A percentile compares a stretch with the other conserved stretches of the same genome.
phyloP scores from a whole-genome alignment of 2,888 invertebrate genomes.

The Napeogenes inachia region DNA sequence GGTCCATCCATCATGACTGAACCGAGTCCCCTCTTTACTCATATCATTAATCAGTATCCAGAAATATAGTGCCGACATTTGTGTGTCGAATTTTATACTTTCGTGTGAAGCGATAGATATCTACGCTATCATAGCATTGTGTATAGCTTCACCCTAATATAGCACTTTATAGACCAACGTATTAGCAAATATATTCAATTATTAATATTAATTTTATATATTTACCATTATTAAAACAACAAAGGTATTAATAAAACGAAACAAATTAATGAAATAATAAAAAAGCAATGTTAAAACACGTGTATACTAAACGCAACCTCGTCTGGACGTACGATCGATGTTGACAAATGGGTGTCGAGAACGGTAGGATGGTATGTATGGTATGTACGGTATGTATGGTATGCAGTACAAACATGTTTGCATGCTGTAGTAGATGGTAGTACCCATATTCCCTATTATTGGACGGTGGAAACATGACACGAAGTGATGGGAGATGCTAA shows the following conservation, averaged over 20 bases:
- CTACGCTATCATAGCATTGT: conserved; percentile 5
- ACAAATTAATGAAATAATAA: neutral
- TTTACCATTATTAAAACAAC: too few relatives aligned
- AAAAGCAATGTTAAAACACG: conserved; percentile 7
- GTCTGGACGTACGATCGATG: conserved; percentile 54
- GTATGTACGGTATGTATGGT: conserved; percentile 32
- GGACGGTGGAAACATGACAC: conserved; percentile 45
- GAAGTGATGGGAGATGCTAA: conserved; percentile 60
- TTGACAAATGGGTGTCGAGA: conserved; percentile 69
- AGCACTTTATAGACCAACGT: too few relatives aligned
- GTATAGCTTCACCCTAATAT: too few relatives aligned
- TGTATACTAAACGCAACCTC: conserved; percentile 9
- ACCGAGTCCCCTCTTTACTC: conserved; percentile 62
- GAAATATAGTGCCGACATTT: conserved; percentile 68
- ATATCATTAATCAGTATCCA: conserved; percentile 75
- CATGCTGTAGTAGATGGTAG: conserved; percentile 63
- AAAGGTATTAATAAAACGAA: neutral
- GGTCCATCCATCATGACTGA: conserved; percentile 63
- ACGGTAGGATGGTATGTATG: conserved; percentile 32
- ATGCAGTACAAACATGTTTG: conserved; percentile 46
- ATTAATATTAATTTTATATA: too few relatives aligned
- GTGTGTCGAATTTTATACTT: conserved; percentile 36
- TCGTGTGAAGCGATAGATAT: conserved; percentile 10
- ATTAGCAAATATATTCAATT: too few relatives aligned
- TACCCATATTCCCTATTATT: conserved; percentile 55